Evolutionary conservation across 2,797 vertebrate genomes (phyloP).

Genomic region (Malacoraja senta): DNA sequence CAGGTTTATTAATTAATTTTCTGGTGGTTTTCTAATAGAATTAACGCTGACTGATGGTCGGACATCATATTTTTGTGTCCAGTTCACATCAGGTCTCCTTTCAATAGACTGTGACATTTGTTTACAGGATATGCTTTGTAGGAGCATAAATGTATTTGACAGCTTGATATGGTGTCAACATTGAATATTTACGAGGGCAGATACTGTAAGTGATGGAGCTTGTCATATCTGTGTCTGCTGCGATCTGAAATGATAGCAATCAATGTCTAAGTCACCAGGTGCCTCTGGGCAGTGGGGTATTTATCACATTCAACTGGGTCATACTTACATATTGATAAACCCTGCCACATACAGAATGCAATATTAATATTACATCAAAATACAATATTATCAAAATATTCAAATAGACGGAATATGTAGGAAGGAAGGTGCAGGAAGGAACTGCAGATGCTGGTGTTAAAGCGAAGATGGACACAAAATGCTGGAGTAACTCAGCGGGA

Average conservation of each 20-base stretch:
- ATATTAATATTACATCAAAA: constrained; percentile 67
- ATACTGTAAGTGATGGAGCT: constrained; percentile 52
- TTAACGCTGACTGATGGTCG: constrained; percentile 45
- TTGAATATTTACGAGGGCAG: constrained; percentile 47
- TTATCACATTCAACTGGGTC: constrained; percentile 53
- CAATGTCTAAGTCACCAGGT: constrained; percentile 54
- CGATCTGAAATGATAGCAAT: constrained; percentile 53
- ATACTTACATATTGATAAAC: constrained; percentile 64
- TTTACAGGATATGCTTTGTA: constrained; percentile 48
- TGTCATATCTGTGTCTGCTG: constrained; percentile 55
- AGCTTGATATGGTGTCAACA: constrained; percentile 53
- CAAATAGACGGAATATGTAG: no score
- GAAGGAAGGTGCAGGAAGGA: no score
- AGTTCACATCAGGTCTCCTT: constrained; percentile 40
- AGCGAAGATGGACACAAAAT: no score
- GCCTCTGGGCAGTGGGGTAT: constrained; percentile 54
- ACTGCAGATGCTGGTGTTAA: no score
- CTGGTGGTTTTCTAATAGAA: constrained; percentile 34
- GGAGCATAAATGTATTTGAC: constrained; percentile 55
- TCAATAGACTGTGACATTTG: constrained; percentile 45
- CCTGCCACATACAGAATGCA: constrained; percentile 71
- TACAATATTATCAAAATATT: no score
- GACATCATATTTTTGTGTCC: constrained; percentile 25
- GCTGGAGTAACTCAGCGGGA: no score
- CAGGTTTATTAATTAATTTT: constrained; percentile 37